Evolutionary conservation across 2,888 invertebrate genomes (phyloP).

Genomic region (Watsonalla cultraria): DNA sequence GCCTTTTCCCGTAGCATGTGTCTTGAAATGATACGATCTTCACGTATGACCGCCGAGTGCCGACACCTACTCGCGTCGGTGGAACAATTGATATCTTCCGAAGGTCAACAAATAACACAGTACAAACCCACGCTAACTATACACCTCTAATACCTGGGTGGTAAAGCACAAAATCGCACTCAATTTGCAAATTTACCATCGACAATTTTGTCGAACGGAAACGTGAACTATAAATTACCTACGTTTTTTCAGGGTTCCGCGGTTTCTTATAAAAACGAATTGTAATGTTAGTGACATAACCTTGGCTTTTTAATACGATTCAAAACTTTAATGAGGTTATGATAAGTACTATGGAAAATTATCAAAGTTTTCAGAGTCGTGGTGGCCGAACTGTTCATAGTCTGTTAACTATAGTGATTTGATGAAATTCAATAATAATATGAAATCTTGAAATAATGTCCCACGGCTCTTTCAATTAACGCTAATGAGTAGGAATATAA

Average conservation of each 20-base stretch:
- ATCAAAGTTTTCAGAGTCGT: too few relatives aligned
- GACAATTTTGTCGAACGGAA: slow-evolving; percentile 49
- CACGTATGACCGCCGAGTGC: slow-evolving; percentile 40
- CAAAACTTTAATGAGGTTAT: slow-evolving; percentile 8
- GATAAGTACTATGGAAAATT: slow-evolving; percentile 4
- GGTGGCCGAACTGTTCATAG: too few relatives aligned
- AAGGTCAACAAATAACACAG: slow-evolving; percentile 69
- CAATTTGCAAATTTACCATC: slow-evolving; percentile 38
- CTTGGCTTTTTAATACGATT: too few relatives aligned
- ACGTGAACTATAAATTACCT: slow-evolving; percentile 36
- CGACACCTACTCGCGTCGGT: slow-evolving; percentile 21
- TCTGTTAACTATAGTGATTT: too few relatives aligned
- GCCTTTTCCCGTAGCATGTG: slow-evolving; percentile 33
- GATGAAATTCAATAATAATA: too few relatives aligned
- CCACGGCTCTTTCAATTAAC: too few relatives aligned
- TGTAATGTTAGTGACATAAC: neutral
- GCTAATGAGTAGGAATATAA: too few relatives aligned
- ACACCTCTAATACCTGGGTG: slow-evolving; percentile 4
- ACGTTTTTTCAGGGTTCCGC: slow-evolving; percentile 15
- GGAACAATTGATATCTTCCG: slow-evolving; percentile 73
- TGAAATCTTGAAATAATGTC: too few relatives aligned
- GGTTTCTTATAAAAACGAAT: slow-evolving; percentile 2
- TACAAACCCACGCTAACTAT: slow-evolving; percentile 5
- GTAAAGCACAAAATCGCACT: slow-evolving; percentile 7
- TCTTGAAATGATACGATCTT: slow-evolving; percentile 55